phyloP scores from a whole-genome alignment of 2,888 invertebrate species.

The Chironomus tentans region DNA sequence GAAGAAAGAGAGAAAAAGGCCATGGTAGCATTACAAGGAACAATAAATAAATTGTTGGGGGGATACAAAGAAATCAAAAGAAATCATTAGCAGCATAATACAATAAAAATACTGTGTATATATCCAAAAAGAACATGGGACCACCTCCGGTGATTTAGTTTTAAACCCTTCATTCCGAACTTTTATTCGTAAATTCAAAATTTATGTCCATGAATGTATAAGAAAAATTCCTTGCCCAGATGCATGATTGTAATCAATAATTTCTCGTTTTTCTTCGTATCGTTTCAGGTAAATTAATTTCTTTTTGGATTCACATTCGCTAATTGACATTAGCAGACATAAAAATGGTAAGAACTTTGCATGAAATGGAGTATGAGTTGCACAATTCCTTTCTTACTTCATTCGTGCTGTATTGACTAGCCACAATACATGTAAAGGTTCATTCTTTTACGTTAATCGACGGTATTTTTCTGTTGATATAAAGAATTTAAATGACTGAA shows the following conservation, averaged over 20 bases:
- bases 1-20: background rate
- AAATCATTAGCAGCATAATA: slow-evolving; percentile 21
- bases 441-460: background rate
- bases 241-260: background rate
- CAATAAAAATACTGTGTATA: background rate
- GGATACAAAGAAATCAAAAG: background rate
- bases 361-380: background rate
- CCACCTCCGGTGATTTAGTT: slow-evolving; percentile 23
- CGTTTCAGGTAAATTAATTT: background rate
- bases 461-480: background rate
- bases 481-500: too few species aligned
- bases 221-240: background rate
- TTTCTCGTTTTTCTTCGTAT: background rate
- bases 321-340: background rate
- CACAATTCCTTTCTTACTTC: background rate
- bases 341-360: background rate
- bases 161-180: background rate
- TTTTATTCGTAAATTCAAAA: too few species aligned
- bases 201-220: background rate
- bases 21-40: slow-evolving; percentile 6
- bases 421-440: background rate
- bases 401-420: background rate
- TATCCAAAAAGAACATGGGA: background rate
- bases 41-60: slow-evolving; percentile 19
- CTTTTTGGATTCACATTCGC: background rate